Evolutionary conservation across 2,797 vertebrate genomes (phyloP).

Genomic region (Aulostomus chinensis): DNA sequence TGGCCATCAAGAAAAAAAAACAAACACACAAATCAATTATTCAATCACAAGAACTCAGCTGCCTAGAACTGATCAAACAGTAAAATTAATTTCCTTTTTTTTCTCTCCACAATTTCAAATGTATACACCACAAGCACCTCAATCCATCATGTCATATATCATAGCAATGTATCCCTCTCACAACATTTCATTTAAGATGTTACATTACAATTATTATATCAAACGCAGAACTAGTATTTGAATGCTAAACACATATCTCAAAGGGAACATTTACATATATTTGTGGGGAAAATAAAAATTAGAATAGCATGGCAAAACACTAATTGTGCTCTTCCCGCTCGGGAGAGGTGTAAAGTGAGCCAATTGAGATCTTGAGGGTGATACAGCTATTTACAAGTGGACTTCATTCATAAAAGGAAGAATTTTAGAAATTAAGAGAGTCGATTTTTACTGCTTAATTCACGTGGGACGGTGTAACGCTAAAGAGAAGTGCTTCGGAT

Average conservation of each 20-base stretch:
- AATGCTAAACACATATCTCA: slow-evolving; percentile 75
- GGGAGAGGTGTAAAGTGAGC: slow-evolving; percentile 3
- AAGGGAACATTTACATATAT: slow-evolving; percentile 73
- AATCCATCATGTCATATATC: slow-evolving; percentile 58
- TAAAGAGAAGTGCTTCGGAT: slow-evolving; percentile 14
- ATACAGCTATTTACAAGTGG: slow-evolving; percentile 70
- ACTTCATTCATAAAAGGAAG: slow-evolving; percentile 22
- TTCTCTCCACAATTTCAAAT: slow-evolving; percentile 64
- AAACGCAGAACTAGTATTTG: slow-evolving; percentile 76
- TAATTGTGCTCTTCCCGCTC: slow-evolving; percentile 35
- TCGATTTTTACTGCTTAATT: slow-evolving; percentile 20
- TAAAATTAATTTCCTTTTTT: slow-evolving; percentile 57
- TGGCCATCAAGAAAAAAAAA: slow-evolving; percentile 19
- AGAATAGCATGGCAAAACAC: slow-evolving; percentile 60
- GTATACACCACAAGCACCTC: slow-evolving; percentile 71
- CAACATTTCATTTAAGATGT: slow-evolving; percentile 68
- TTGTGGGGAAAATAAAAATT: slow-evolving; percentile 33
- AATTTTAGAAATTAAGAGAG: slow-evolving; percentile 23
- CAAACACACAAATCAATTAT: slow-evolving; percentile 52
- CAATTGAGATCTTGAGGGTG: slow-evolving; percentile 18
- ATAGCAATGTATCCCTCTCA: slow-evolving; percentile 69
- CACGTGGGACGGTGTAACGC: slow-evolving; percentile 20
- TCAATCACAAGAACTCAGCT: slow-evolving; percentile 71
- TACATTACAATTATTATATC: slow-evolving; percentile 73
- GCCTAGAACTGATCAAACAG: slow-evolving; percentile 66